Base-by-base conservation (phyloP, 2,113 vertebrate species). In the Oreamnos americanus region DNA sequence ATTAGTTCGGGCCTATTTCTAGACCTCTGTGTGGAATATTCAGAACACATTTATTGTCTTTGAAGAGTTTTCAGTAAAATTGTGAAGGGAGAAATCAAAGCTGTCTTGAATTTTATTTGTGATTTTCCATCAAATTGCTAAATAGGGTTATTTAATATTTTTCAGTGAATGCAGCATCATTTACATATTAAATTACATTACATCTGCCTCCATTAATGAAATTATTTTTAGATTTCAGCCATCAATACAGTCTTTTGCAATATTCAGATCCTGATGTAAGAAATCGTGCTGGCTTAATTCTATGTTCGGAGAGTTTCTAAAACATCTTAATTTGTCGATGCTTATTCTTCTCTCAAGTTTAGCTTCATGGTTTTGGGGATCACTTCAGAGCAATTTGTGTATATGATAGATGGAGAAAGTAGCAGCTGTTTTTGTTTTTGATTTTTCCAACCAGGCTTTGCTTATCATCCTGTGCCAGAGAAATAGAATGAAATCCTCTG, bases 161-260 rank as follows among this genome's bases (percentile, higher is more conserved):
- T 96, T 98, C 49, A 92, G 64, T 94, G 62, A 95, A 87, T 91
- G 45, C 16, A 94, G 58, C 86, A 74, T 88, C 89, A 94, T 95
- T 97, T 97, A 85, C 87, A 91, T 97, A 91, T 85, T 96, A 91
- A 95, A 91, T 95, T 33, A 39, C 83, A 88, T 94, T 96, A 96
- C 79, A 98, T 96, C 96, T 94, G 90, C 60, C 13, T 97, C 76
- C 49, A 82, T 88, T 96, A 87, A 93, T 94, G 76, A 95, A 82
- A 95, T 95, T 98, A 96, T 97, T 97, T 98, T 97, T 98, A 97
- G 87, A 91, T 91, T 87, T 95, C 62, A 39, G 55, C 76, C 96
- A 82, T 95, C 49, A 85, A 90, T 96, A 30, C 8, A 64, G 23
- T 62, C 47, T 81, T 96, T 93, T 79, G 21, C 39, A 95, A 93